Percentiles rank a stretch among this genome's conserved stretches.
Conservation (phyloP, 2,113 vertebrate genomes). For the Oncorhynchus kisutch region DNA sequence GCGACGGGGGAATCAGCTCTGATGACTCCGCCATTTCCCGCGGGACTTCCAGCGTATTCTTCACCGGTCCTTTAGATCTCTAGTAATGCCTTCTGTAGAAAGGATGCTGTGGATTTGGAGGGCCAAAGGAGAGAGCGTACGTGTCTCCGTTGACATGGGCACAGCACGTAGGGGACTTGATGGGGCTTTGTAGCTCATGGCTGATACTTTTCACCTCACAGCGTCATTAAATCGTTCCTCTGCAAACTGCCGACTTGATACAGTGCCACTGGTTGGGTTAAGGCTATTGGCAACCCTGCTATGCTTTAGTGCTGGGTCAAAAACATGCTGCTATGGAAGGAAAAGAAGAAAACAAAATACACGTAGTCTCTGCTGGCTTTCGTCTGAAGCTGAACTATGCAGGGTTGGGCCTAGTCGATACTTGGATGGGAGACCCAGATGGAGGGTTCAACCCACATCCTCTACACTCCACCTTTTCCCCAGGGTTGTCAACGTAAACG, state of each 20-base stretch:
- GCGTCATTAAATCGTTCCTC: not conserved
- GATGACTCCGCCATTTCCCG: not conserved
- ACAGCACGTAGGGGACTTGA: not conserved
- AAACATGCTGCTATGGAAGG: not conserved
- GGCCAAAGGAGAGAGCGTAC: not conserved
- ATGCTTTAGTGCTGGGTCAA: not conserved
- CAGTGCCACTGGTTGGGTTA: not conserved
- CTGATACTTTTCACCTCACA: not conserved
- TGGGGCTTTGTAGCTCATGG: not conserved
- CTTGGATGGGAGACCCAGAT: too few relatives aligned
- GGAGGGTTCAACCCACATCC: too few relatives aligned
- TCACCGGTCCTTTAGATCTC: not conserved
- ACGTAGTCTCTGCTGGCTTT: not conserved
- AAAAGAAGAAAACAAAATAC: not conserved
- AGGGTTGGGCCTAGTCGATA: too few relatives aligned
- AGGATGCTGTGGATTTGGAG: not conserved
- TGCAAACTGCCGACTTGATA: not conserved
- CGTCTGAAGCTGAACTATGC: too few relatives aligned
- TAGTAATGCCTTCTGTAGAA: not conserved
- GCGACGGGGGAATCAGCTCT: not conserved
- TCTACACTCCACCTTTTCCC: too few relatives aligned
- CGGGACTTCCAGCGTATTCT: not conserved
- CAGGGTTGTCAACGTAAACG: too few relatives aligned
- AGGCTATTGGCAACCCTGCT: not conserved
- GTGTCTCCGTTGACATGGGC: not conserved